phyloP scores from a whole-genome alignment of 2,113 vertebrate species.

The Heterocephalus glaber region DNA sequence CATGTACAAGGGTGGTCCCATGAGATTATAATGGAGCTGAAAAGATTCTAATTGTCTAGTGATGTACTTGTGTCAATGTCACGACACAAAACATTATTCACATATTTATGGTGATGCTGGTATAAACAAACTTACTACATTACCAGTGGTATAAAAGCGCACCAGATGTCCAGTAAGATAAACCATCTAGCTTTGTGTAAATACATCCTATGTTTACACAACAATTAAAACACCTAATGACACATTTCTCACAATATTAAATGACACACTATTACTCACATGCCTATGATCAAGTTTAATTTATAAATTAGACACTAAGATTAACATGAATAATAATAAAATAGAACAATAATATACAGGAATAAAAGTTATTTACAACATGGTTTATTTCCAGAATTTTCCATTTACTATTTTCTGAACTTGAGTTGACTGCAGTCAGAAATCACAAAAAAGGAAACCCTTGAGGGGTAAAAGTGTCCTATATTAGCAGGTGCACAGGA shows the following conservation, averaged over 20 bases:
- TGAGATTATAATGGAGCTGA: background rate
- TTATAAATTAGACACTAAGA: background rate
- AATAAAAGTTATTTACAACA: background rate
- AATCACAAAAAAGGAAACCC: background rate
- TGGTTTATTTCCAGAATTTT: background rate
- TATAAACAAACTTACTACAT: background rate
- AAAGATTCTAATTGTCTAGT: background rate
- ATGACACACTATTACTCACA: background rate
- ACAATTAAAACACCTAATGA: background rate
- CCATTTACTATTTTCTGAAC: background rate
- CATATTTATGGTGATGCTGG: background rate
- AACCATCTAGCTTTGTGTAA: background rate
- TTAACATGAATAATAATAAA: background rate
- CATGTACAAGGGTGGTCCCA: background rate
- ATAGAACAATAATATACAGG: background rate
- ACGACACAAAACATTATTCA: background rate
- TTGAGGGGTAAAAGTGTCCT: too few species aligned
- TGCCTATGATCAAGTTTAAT: background rate
- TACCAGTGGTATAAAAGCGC: background rate
- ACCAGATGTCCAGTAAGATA: background rate
- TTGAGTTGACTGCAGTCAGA: background rate
- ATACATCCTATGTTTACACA: background rate
- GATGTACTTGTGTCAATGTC: background rate
- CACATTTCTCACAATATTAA: background rate
- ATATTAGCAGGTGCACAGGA: too few species aligned